phyloP scores from a whole-genome alignment of 2,888 invertebrate species.

The Tinea semifulvella region DNA sequence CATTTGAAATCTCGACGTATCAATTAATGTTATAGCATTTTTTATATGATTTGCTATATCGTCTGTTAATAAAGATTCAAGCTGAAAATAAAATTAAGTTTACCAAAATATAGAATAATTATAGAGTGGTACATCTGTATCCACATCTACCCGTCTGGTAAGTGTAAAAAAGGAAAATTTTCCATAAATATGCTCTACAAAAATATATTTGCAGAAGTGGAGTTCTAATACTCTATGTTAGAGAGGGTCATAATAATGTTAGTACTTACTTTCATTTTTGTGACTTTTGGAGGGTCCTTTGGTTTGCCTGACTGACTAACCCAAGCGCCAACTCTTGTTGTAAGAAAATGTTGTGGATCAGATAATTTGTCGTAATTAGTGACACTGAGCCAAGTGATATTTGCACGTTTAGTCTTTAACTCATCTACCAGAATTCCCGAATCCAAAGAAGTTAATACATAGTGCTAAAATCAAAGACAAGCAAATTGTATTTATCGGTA shows the following conservation, averaged over 20 bases:
- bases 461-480: slow-evolving; percentile 37
- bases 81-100: slow-evolving; percentile 24
- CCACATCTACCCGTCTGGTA: no score
- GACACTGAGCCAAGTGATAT: slow-evolving; percentile 52
- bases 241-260: no score
- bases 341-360: slow-evolving; percentile 34
- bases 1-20: neutral
- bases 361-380: slow-evolving; percentile 39
- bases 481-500: neutral
- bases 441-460: slow-evolving; percentile 44
- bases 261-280: slow-evolving; percentile 34
- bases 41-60: slow-evolving; percentile 48
- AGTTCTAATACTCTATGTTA: no score
- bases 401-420: slow-evolving; percentile 33
- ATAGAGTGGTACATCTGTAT: no score
- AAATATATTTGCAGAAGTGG: no score
- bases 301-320: slow-evolving; percentile 21
- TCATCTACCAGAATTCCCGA: slow-evolving; percentile 37
- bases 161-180: no score
- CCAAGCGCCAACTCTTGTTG: slow-evolving; percentile 45
- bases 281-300: slow-evolving; percentile 30
- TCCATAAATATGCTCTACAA: no score
- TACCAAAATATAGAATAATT: neutral
- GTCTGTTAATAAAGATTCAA: slow-evolving; percentile 45
- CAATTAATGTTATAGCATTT: slow-evolving; percentile 29